Evolutionary conservation across 2,888 invertebrate genomes (phyloP).

Genomic region (Alsophila aescularia): DNA sequence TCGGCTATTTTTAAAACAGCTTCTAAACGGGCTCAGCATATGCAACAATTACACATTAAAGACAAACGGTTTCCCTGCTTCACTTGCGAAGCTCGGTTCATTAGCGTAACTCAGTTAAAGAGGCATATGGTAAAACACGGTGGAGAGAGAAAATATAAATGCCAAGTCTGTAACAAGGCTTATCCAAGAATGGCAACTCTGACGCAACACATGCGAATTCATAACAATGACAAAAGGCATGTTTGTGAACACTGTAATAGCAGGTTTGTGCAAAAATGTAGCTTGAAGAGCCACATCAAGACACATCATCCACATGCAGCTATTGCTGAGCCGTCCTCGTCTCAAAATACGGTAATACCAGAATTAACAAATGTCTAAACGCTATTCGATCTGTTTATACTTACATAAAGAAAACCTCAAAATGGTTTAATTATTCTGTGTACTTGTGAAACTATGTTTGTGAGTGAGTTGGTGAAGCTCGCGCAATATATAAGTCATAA

Average conservation of each 20-base stretch:
- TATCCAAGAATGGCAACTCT: slow-evolving; percentile 65
- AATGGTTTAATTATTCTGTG: too few relatives aligned
- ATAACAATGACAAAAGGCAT: slow-evolving; percentile 73
- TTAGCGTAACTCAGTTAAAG: slow-evolving; percentile 57
- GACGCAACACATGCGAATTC: slow-evolving; percentile 70
- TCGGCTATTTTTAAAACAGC: slow-evolving; percentile 63
- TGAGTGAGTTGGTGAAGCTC: too few relatives aligned
- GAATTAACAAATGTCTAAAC: slow-evolving; percentile 40
- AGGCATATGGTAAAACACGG: slow-evolving; percentile 66
- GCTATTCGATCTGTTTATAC: too few relatives aligned
- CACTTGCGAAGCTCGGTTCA: slow-evolving; percentile 59
- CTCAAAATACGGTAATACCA: not conserved
- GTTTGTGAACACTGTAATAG: slow-evolving; percentile 71
- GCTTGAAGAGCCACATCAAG: slow-evolving; percentile 68
- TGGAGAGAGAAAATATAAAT: slow-evolving; percentile 63
- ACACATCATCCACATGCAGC: slow-evolving; percentile 64
- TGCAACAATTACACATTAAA: slow-evolving; percentile 63
- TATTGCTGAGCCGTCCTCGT: slow-evolving; percentile 7
- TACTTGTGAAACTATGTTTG: too few relatives aligned
- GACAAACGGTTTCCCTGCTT: slow-evolving; percentile 60
- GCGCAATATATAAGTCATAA: too few relatives aligned
- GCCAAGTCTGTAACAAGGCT: slow-evolving; percentile 74
- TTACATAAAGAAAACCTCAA: too few relatives aligned
- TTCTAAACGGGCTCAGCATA: slow-evolving; percentile 61
- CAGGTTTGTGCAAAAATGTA: slow-evolving; percentile 74